Evolutionary conservation across 1,140 invertebrate genomes (phyloP).

Genomic region (Drosophila ohnishii): DNA sequence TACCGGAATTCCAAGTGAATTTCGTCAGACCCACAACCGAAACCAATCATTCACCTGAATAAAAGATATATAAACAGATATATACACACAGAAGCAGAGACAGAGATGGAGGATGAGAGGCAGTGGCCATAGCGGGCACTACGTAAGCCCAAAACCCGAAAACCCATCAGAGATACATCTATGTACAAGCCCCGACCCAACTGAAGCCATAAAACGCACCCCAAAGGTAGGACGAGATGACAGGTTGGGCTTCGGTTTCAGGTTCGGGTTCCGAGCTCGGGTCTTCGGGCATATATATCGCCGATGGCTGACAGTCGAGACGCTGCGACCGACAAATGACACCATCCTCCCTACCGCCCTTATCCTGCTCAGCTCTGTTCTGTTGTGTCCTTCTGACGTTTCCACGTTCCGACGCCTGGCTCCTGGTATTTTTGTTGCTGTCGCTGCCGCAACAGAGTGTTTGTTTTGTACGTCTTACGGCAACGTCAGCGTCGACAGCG

Average conservation of each 20-base stretch:
- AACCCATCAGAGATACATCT: conserved; percentile 47
- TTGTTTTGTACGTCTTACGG: conserved; percentile 71
- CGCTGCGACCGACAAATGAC: conserved; percentile 20
- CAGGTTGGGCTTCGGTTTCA: conserved; percentile 33
- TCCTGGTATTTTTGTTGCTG: conserved; percentile 37
- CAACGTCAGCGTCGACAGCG: conserved; percentile 17
- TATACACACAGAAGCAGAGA: conserved; percentile 3
- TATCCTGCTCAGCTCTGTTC: background rate
- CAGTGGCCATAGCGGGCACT: conserved; percentile 37
- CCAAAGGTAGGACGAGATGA: conserved; percentile 68
- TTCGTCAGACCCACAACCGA: conserved; percentile 40
- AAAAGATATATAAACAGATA: conserved; percentile 5
- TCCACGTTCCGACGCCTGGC: conserved; percentile 36
- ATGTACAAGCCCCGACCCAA: conserved; percentile 35
- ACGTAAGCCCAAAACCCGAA: conserved; percentile 49
- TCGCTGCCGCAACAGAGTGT: conserved; percentile 31
- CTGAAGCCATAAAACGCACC: conserved; percentile 59
- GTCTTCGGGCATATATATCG: conserved; percentile 38
- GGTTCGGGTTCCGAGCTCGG: conserved; percentile 9
- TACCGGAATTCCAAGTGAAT: conserved; percentile 42
- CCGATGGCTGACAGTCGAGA: conserved; percentile 32
- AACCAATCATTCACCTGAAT: conserved; percentile 30
- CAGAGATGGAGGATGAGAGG: conserved; percentile 14
- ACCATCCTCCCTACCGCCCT: conserved; percentile 14
- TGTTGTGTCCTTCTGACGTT: conserved; percentile 14